Conservation (phyloP, 1,140 invertebrate species). For the Caenorhabditis remanei region DNA sequence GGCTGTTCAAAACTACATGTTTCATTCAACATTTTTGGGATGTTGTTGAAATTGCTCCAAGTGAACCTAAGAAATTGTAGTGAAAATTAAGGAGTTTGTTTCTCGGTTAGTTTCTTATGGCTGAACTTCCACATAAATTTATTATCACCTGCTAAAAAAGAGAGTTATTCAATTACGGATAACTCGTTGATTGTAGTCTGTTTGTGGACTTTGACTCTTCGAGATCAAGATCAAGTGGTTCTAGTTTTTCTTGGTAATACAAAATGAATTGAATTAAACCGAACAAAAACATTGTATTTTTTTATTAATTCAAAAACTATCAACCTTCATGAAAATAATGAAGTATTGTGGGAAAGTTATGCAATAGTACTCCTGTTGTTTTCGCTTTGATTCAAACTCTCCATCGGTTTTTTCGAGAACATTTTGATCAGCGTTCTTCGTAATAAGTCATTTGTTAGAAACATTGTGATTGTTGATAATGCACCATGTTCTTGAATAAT, state of each 20-base stretch:
- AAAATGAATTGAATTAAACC: neutral
- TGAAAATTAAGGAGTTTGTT: too few species aligned
- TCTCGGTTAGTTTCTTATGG: too few species aligned
- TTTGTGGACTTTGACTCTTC: neutral
- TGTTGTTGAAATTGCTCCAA: too few species aligned
- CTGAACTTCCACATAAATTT: too few species aligned
- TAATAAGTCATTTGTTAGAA: constrained; percentile 1
- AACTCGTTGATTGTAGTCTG: neutral
- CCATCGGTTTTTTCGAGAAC: neutral
- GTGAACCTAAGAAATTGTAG: neutral
- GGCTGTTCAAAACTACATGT: neutral
- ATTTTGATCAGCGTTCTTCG: neutral
- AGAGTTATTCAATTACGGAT: neutral
- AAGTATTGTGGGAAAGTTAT: neutral
- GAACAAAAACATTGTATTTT: neutral
- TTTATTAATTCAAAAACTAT: too few species aligned
- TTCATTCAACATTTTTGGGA: neutral
- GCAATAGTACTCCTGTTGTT: neutral
- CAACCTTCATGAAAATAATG: too few species aligned
- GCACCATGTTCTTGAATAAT: constrained; percentile 17
- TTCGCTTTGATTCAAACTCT: neutral
- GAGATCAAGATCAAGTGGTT: too few species aligned
- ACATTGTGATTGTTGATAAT: constrained; percentile 11
- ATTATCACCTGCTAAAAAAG: too few species aligned
- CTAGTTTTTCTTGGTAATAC: neutral